Conservation (phyloP, 2,888 invertebrate genomes). For the Tipula confusa region DNA sequence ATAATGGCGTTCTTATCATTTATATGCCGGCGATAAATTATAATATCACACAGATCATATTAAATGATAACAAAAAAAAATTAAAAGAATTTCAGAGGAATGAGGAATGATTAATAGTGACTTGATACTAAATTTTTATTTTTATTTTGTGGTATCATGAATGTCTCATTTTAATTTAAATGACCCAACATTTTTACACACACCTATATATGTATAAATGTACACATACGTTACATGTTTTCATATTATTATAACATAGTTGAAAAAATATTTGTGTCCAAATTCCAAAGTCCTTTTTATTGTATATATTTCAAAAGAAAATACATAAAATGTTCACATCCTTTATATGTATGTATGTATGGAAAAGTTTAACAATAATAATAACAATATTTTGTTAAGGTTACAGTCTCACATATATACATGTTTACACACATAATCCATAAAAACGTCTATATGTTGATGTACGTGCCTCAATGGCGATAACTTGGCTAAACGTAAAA, state of each 20-base stretch:
- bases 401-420: neutral
- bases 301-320: neutral
- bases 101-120: neutral
- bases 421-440: neutral
- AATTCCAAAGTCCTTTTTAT: neutral
- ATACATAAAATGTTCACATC: neutral
- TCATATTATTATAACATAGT: neutral
- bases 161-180: slow-evolving; percentile 20
- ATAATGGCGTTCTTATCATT: neutral
- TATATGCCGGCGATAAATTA: neutral
- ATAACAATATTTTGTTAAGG: neutral
- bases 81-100: neutral
- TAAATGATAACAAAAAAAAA: neutral
- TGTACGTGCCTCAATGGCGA: neutral
- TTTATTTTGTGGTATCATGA: slow-evolving; percentile 21
- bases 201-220: neutral
- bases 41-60: neutral
- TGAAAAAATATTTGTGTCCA: neutral
- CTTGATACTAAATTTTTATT: neutral
- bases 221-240: neutral
- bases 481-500: neutral
- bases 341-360: neutral
- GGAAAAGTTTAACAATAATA: neutral
- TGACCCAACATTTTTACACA: neutral
- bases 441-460: neutral